Percentiles rank a stretch among this genome's conserved stretches.
Conservation (phyloP, 2,888 invertebrate genomes). For the Drosophila yooni region DNA sequence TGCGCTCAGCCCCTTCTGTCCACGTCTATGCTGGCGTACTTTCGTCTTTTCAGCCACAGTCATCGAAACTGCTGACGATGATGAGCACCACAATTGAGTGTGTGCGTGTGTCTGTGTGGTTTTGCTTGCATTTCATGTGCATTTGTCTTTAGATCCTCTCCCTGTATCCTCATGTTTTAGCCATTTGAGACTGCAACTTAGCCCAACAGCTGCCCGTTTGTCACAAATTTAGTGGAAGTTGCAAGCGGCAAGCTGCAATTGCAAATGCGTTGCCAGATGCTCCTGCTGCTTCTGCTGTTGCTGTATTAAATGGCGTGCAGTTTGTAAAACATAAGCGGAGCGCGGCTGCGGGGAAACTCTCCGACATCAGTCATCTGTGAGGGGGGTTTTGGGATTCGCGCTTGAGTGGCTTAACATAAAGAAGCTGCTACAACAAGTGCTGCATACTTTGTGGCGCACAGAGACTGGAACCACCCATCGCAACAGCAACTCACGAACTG, state of each 20-base stretch:
- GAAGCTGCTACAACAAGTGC: conserved; percentile 56
- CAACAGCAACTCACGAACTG: conserved; percentile 1
- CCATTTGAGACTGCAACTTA: conserved; percentile 59
- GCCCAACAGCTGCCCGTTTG: conserved; percentile 69
- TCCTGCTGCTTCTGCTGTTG: conserved; percentile 26
- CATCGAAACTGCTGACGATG: conserved; percentile 17
- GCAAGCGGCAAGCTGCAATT: conserved; percentile 23
- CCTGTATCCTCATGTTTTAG: conserved; percentile 11
- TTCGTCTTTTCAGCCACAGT: not conserved
- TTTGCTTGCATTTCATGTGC: conserved; percentile 67
- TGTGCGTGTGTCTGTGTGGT: conserved; percentile 30
- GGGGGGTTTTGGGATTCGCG: conserved; percentile 46
- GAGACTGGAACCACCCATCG: conserved; percentile 13
- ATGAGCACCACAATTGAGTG: conserved; percentile 29
- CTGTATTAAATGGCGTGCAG: conserved; percentile 64
- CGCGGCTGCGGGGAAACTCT: conserved; percentile 7
- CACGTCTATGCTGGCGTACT: not conserved
- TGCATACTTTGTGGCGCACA: conserved; percentile 55
- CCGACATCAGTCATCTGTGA: conserved; percentile 18
- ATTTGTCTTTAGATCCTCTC: conserved; percentile 36
- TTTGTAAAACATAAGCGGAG: conserved; percentile 50
- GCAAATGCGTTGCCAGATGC: conserved; percentile 17
- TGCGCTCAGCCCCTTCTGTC: not conserved
- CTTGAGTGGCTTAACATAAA: conserved; percentile 64
- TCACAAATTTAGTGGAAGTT: conserved; percentile 64